Conservation (phyloP, 2,113 vertebrate genomes). For the Colistium nudipinnis region DNA sequence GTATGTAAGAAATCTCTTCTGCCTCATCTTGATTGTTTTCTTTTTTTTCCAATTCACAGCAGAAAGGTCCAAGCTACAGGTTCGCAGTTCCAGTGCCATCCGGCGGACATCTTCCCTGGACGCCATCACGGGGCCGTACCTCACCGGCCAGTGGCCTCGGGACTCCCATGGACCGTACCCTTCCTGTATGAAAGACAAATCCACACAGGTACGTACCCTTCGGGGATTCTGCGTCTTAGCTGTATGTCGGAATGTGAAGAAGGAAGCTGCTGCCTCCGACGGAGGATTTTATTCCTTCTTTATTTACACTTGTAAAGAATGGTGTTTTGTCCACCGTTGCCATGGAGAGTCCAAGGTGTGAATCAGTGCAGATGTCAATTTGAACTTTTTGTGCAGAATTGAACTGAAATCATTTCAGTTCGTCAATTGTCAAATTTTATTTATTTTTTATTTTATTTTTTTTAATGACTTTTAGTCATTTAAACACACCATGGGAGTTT, state of each 20-base stretch:
- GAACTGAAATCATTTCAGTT: too few species aligned
- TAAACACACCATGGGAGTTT: background rate
- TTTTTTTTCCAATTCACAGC: conserved; percentile 76
- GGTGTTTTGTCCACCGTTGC: too few species aligned
- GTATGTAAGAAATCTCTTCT: too few species aligned
- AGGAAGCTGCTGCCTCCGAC: too few species aligned
- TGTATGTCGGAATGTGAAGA: background rate
- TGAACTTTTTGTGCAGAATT: too few species aligned
- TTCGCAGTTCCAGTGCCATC: conserved; percentile 88
- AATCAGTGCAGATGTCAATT: too few species aligned
- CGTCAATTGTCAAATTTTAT: too few species aligned
- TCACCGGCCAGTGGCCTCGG: conserved; percentile 97
- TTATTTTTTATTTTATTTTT: too few species aligned
- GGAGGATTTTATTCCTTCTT: too few species aligned
- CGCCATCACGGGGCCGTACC: conserved; percentile 95
- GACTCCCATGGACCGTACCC: conserved; percentile 91
- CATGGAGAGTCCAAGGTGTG: too few species aligned
- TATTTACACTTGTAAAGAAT: too few species aligned
- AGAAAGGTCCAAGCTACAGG: conserved; percentile 90
- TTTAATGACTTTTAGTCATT: background rate
- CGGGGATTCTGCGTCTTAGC: background rate
- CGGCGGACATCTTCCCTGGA: conserved; percentile 93
- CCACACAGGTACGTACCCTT: conserved; percentile 89
- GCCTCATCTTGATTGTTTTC: conserved; percentile 17
- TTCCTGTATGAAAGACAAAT: conserved; percentile 97